Base-by-base conservation (phyloP, 2,888 invertebrate genomes). In the Amblyjoppa fuscipennis region DNA sequence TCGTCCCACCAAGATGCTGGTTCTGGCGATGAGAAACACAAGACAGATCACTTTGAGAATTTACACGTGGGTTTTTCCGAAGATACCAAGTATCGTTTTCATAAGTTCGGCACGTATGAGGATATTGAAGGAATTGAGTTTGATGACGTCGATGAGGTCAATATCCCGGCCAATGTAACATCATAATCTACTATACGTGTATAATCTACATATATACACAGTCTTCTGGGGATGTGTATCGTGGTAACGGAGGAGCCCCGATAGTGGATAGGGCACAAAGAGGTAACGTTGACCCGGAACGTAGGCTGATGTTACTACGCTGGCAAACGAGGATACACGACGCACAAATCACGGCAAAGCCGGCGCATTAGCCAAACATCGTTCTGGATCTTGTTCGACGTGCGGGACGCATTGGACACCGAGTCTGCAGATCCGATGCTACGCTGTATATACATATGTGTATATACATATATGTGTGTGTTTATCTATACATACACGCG, bases 301-400 rank as follows among this genome's bases (percentile, higher is more conserved):
- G 68, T 61, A 25, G 49, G 64, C 51, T 74, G 45, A 73, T 81
- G 77, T 69, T 77, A 16, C 77, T 59, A 74, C 20, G 41, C 45
- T 31, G 51, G 74, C 69, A 84, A 86, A 84, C 84, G 86, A 86
- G 88, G 88, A 90, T 90, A 90, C 90, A 90, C 87, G 87, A 88
- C 88, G 90, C 90, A 90, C 90, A 91, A 91, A 92, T 92, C 90
- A 89, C 89, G 89, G 83, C 83, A 86, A 86, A 86, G 83, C 86
- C 77, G 70, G 80, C 56, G 83, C 86, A 86, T 86, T 86, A 86
- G 77, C 86, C 83, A 83, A 86, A 86, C 86, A 86, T 80, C 80
- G 81, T 83, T 86, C 86, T 83, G 88, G 88, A 84, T 89, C 89
- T 87, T 86, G 88, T 86, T 87, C 87, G 89, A 90, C 88, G 88